phyloP scores from a whole-genome alignment of 2,113 vertebrate genomes.

The Mystacornis crossleyi region DNA sequence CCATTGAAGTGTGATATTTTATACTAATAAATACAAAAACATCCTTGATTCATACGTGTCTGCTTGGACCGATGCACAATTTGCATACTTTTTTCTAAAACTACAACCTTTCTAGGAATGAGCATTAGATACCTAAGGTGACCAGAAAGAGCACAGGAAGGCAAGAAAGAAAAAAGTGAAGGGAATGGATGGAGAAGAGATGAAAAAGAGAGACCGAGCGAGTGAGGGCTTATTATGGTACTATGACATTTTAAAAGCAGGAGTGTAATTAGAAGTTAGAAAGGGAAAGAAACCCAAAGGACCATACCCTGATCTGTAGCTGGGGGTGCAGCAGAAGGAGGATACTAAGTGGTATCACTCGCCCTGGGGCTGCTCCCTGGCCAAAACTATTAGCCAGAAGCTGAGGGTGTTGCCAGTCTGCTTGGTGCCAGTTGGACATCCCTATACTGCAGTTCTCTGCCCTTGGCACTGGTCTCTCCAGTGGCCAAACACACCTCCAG shows the following conservation, averaged over 20 bases:
- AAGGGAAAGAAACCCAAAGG: not conserved
- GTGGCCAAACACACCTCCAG: not conserved
- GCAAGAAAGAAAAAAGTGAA: not conserved
- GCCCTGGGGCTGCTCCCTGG: not conserved
- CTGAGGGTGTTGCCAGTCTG: not conserved
- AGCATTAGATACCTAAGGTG: not conserved
- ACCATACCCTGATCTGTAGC: not conserved
- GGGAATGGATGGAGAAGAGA: not conserved
- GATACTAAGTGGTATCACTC: not conserved
- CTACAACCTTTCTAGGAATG: not conserved
- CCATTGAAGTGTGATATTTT: not conserved
- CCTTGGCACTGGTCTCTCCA: not conserved
- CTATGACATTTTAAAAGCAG: not conserved
- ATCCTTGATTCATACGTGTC: not conserved
- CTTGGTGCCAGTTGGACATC: not conserved
- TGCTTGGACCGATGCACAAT: not conserved
- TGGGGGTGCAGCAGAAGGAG: not conserved
- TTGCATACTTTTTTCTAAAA: not conserved
- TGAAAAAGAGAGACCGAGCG: fast-evolving
- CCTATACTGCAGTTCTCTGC: not conserved
- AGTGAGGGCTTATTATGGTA: not conserved
- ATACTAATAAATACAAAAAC: not conserved
- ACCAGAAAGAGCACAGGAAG: not conserved
- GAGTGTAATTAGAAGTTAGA: not conserved
- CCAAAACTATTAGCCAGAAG: not conserved